A percentile compares a stretch with the other conserved stretches of the same genome.
Conservation (phyloP, 2,797 vertebrate species). For the Sebastes glaucus region DNA sequence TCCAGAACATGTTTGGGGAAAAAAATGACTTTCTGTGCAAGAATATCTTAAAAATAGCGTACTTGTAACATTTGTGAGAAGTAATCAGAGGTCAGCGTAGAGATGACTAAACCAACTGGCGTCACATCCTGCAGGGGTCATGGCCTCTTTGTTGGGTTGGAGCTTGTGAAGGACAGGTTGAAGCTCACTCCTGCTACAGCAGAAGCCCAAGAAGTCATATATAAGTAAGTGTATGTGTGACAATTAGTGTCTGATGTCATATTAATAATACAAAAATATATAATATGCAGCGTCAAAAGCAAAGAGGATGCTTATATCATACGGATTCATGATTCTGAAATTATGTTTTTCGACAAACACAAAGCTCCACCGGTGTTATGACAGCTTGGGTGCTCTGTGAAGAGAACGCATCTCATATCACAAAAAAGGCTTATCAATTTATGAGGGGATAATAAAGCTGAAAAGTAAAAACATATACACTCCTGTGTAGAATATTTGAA, state of each 20-base stretch:
- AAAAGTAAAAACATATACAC: background rate
- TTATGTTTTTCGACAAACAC: background rate
- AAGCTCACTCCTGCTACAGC: conserved; percentile 91
- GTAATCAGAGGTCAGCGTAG: background rate
- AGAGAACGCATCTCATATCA: background rate
- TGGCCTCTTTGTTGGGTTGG: conserved; percentile 94
- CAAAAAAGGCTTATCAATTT: background rate
- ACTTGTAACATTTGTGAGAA: background rate
- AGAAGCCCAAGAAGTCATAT: conserved; percentile 94
- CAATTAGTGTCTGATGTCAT: background rate
- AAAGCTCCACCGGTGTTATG: background rate
- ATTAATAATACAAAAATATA: background rate
- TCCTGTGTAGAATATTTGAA: background rate
- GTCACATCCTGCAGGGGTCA: conserved; percentile 81
- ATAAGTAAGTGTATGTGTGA: conserved; percentile 82
- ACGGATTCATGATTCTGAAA: background rate
- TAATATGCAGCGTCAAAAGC: background rate
- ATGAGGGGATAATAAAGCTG: background rate
- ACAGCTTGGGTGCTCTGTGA: background rate
- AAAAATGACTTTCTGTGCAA: background rate
- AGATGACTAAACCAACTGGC: background rate
- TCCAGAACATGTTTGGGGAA: background rate
- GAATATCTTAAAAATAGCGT: background rate
- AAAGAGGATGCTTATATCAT: background rate
- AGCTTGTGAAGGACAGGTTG: conserved; percentile 89